Evolutionary conservation across 92 coral and sea anemone species (phyloP), one percentile per base, ranked within the genome.

Genomic region (Pocillopora grandis): DNA sequence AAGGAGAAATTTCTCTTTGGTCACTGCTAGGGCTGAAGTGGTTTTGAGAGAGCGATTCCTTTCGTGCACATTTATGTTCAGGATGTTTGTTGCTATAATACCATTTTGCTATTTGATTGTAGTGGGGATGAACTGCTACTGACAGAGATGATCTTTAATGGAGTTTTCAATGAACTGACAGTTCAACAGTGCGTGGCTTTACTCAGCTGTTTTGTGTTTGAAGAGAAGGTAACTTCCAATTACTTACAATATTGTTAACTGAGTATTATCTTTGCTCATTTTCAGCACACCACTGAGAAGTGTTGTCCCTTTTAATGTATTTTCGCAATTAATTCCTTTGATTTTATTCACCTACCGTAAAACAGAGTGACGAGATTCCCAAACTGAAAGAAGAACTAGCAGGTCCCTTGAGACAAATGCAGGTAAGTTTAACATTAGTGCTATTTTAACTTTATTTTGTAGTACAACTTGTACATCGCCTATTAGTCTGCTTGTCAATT

Each of bases 401-500:
- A n/a, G 99, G 99, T 17, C 99, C 99, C 21, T 80, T 96, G 60
- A 84, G 99, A 76, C 99, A 96, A 76, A 89, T 96, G 95, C 99
- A 96, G 93, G 98, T 94, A 79, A 12, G 80, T 57, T 12, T 16
- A 5, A 7, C 12, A 11, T 3, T 27, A 27, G 31, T 27, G 31
- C 1, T 27, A 27, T 27, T 27, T 0, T 27, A 27, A 27, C 31
- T 27, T 27, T 27, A 27, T 27, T 27, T 27, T 27, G 31, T 27
- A 27, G 31, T 27, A 27, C 31, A 27, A 27, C 31, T 27, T 27
- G 31, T 27, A 27, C 31, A 27, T 27, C 31, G 31, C 0, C 31
- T 27, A 27, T 27, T 27, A 27, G 31, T 27, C 61, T 58, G 2
- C 14, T 14, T 58, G 12, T 59, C 62, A 59, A 59, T 0, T 31